These are phyloP conservation scores for Rhagologus leucostigma DNA, from an alignment of 2,113 vertebrate species.

Conservation along the genomic window DNA sequence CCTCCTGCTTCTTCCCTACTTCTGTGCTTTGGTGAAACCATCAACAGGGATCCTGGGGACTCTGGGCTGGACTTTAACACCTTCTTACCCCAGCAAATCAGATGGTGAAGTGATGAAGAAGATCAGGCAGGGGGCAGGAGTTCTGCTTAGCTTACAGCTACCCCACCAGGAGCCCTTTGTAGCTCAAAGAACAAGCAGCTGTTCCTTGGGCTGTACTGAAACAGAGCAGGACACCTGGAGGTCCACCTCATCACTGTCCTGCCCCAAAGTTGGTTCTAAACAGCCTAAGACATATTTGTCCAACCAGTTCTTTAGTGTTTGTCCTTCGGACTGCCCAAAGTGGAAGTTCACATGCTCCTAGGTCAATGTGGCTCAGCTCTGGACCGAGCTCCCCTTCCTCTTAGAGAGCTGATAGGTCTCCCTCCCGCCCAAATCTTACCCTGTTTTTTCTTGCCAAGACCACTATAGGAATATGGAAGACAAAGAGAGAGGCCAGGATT, in stretches of 20 bases:
- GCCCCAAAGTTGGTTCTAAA: neutral
- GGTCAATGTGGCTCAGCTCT: neutral
- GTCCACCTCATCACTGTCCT: neutral
- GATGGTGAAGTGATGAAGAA: neutral
- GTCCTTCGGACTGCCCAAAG: neutral
- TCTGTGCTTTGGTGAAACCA: neutral
- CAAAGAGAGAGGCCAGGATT: neutral
- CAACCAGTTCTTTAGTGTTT: neutral
- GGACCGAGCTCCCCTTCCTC: neutral
- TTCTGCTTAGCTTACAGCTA: neutral
- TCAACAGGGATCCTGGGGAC: neutral
- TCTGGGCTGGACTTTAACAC: neutral
- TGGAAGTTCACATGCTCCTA: neutral
- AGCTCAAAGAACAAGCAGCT: neutral
- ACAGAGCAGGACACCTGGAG: neutral
- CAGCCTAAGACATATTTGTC: neutral
- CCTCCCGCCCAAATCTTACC: fast-evolving
- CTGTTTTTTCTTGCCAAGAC: neutral
- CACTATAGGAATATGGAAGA: neutral
- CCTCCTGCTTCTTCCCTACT: neutral
- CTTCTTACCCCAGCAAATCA: neutral
- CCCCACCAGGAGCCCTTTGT: neutral
- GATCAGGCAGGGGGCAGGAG: neutral
- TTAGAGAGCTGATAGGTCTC: neutral
- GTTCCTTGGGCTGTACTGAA: neutral